These are phyloP conservation scores for Lamprologus ornatipinnis DNA, from an alignment of 2,113 vertebrate species.

Conservation along the genomic window DNA sequence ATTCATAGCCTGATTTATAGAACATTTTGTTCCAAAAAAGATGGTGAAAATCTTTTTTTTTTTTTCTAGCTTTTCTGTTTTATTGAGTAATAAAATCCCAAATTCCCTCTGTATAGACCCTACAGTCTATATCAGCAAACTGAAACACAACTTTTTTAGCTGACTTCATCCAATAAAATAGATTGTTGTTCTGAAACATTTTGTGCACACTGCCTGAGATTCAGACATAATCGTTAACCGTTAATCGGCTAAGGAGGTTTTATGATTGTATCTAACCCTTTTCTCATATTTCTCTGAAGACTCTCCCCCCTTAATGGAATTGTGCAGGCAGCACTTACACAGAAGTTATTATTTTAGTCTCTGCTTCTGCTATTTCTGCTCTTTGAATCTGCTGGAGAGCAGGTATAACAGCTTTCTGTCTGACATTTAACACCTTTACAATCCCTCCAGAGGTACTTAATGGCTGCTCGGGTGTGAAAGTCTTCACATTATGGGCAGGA, in stretches of 20 bases:
- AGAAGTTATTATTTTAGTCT: not conserved
- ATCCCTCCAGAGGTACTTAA: conserved; percentile 18
- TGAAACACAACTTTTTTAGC: not conserved
- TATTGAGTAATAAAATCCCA: not conserved
- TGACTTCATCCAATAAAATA: not conserved
- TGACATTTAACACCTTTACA: conserved; percentile 30
- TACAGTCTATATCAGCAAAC: not conserved
- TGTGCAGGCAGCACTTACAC: not conserved
- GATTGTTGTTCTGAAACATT: not conserved
- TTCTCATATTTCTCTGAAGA: not conserved
- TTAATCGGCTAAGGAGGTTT: not conserved
- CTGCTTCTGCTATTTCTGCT: not conserved
- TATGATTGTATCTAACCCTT: not conserved
- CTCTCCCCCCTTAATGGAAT: not conserved
- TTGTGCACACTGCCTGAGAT: not conserved
- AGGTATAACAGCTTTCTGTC: not conserved
- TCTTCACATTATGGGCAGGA: not conserved
- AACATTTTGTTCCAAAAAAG: not conserved
- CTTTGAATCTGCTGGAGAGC: not conserved
- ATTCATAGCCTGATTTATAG: not conserved
- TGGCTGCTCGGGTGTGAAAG: not conserved
- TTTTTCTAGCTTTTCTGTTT: not conserved
- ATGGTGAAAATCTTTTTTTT: not conserved
- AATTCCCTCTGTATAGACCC: not conserved
- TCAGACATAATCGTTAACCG: not conserved